Evolutionary conservation across 2,113 vertebrate genomes (phyloP).

Genomic region (Spermophilus dauricus): DNA sequence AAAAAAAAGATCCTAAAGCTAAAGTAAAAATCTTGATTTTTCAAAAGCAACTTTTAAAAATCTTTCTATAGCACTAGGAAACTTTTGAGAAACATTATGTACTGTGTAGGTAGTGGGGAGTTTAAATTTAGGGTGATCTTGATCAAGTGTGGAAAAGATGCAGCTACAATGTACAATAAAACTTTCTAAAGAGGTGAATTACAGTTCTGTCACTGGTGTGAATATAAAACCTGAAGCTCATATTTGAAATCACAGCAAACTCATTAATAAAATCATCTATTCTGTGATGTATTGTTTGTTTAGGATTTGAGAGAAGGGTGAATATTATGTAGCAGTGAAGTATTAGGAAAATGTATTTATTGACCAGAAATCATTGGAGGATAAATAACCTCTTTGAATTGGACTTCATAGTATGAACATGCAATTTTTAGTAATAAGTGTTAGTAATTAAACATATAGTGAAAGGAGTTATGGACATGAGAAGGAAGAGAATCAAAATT

Average conservation of each 20-base stretch:
- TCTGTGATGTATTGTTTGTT: not conserved
- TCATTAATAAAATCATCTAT: not conserved
- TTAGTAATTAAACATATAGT: slow-evolving; percentile 45
- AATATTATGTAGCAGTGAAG: not conserved
- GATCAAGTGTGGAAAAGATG: not conserved
- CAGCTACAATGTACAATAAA: not conserved
- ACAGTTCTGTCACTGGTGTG: not conserved
- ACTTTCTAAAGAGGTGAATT: not conserved
- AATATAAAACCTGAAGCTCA: not conserved
- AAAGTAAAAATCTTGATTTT: not conserved
- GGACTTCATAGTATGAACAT: not conserved
- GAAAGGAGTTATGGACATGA: not conserved
- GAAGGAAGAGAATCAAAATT: slow-evolving; percentile 42
- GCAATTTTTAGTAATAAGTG: slow-evolving; percentile 44
- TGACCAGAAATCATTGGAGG: not conserved
- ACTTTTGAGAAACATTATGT: not conserved
- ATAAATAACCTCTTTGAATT: not conserved
- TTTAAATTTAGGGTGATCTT: not conserved
- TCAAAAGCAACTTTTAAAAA: not conserved
- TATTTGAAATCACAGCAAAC: not conserved
- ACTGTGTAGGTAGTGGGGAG: not conserved
- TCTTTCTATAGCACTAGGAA: not conserved
- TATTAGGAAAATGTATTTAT: not conserved
- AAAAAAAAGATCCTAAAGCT: not conserved
- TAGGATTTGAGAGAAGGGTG: not conserved